Percentiles rank a stretch among this genome's conserved stretches.
Conservation (phyloP, 1,140 invertebrate species). For the Laupala kohalensis region DNA sequence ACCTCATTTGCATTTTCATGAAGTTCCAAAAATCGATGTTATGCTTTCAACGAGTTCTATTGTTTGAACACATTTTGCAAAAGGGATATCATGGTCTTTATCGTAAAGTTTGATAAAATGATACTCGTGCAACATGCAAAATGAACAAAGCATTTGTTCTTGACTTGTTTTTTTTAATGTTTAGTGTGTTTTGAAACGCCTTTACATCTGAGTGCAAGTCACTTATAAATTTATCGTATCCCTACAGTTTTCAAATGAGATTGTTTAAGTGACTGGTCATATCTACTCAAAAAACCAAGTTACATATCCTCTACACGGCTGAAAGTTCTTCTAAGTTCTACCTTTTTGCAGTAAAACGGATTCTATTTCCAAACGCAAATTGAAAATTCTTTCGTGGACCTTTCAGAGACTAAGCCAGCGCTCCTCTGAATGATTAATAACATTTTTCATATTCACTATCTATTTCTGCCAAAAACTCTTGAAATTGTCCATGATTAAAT, state of each 20-base stretch:
- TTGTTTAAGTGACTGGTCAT: background rate
- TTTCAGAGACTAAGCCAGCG: background rate
- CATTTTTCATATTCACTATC: constrained; percentile 22
- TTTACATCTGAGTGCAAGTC: background rate
- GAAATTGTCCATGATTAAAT: constrained; percentile 24
- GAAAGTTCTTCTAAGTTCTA: background rate
- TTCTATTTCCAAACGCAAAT: constrained; percentile 1
- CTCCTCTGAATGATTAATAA: constrained; percentile 16
- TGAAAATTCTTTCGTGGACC: constrained; percentile 1
- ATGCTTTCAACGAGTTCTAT: too few species aligned
- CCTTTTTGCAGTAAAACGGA: background rate
- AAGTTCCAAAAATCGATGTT: too few species aligned
- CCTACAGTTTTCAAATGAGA: background rate
- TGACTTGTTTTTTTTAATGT: background rate
- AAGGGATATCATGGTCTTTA: too few species aligned
- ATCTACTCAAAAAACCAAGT: background rate
- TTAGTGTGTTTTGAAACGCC: background rate
- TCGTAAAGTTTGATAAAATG: too few species aligned
- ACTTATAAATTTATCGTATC: background rate
- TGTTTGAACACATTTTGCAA: too few species aligned
- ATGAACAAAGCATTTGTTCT: background rate
- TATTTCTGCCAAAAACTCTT: constrained; percentile 23
- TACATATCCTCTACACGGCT: background rate
- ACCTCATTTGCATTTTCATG: too few species aligned
- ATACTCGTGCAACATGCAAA: too few species aligned